phyloP scores from a whole-genome alignment of 2,888 invertebrate species.

The Chouioia cunea region DNA sequence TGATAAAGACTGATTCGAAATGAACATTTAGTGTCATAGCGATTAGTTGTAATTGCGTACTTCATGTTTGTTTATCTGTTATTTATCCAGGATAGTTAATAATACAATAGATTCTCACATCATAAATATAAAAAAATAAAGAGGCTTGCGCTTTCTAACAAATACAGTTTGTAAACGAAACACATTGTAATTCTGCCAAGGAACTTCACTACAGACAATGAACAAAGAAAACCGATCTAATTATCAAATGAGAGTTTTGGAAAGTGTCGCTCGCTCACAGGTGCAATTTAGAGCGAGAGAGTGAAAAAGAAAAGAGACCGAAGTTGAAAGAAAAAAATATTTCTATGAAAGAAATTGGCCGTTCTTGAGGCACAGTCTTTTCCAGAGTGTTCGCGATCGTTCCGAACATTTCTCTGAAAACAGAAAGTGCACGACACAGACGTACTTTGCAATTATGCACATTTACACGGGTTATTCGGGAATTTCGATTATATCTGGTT shows the following conservation, averaged over 20 bases:
- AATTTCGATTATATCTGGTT: not conserved
- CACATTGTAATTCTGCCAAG: too few species aligned
- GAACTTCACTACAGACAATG: not conserved
- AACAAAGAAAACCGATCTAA: constrained; percentile 1
- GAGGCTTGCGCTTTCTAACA: too few species aligned
- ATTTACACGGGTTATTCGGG: not conserved
- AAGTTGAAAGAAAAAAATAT: constrained; percentile 11
- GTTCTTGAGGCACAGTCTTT: not conserved
- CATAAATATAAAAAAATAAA: too few species aligned
- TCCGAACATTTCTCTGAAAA: constrained; percentile 27
- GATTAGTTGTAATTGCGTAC: too few species aligned
- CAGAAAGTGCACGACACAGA: constrained; percentile 25
- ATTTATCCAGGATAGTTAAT: too few species aligned
- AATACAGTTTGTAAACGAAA: too few species aligned
- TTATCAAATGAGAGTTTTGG: constrained; percentile 13
- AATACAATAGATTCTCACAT: too few species aligned
- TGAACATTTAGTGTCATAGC: too few species aligned
- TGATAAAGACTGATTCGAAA: too few species aligned
- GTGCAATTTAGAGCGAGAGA: too few species aligned
- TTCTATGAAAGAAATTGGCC: constrained; percentile 29
- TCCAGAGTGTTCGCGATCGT: constrained; percentile 19
- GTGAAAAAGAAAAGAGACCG: too few species aligned
- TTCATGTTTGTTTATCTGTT: too few species aligned
- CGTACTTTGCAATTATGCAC: not conserved
- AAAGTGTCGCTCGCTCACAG: not conserved